Base-by-base conservation (phyloP, 2,113 vertebrate genomes). In the Stomatorhinus ivindoensis region DNA sequence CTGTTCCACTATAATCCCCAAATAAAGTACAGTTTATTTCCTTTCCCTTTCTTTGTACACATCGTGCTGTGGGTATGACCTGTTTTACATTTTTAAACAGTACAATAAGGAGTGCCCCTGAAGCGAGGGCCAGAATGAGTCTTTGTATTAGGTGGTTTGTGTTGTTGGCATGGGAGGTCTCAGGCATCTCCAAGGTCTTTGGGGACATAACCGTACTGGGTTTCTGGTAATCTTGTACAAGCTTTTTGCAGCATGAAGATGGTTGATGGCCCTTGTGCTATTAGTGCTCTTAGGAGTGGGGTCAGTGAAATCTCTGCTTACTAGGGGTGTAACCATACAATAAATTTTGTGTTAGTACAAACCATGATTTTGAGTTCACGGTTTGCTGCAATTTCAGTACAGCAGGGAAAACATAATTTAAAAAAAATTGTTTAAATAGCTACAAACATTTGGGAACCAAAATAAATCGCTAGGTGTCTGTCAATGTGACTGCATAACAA, bases 1-100 rank as follows among this genome's bases (percentile, higher is more conserved):
- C 42, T 89, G 27, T 89, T 83, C 83, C 48, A 1, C 27, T 76
- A 58, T 88, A 44, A 85, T 90, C 31, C 19, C 44, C 17, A 89
- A 83, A 91, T 85, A 89, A 90, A 55, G 87, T 21, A 47, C 90
- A 65, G 73, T 91, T 58, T 90, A 80, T 91, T 55, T 88, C 61
- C 85, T 55, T 24, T 44, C 88, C 55, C 88, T 82, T 80, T 91
- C 31, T 39, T 55, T 61, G 13, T 84, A 31, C 48, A 4, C 3
- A 4, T 82, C 35, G 39, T 44, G 17, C 89, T 73, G 89, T 83
- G 80, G 87, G 88, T 86, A 65, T 86, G 82, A 31, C 35, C 27
- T 24, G 87, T 84, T 91, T 90, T 91, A 91, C 90, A 92, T 92
- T 91, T 92, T 92, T 92, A 92, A 92, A 90, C 80, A 90, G 87